Evolutionary conservation across 2,113 vertebrate species (phyloP), one percentile per base, ranked within the genome.

Genomic region (Clarias batrachus): DNA sequence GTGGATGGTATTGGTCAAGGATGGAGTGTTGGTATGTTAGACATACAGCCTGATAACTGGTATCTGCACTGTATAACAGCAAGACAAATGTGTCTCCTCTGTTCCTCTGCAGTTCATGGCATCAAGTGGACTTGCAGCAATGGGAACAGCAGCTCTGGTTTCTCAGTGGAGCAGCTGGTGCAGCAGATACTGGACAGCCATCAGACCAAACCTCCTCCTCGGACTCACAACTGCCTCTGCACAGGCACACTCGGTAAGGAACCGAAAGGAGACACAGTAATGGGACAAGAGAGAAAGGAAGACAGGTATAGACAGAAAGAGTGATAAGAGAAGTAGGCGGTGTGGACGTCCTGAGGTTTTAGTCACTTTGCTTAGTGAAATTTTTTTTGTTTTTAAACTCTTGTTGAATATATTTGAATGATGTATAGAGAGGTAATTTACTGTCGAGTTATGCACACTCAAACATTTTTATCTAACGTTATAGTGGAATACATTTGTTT

Each of bases 41-140:
- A 81, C 57, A 84, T 73, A 88, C 77, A 59, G 87, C 86, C 77
- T 80, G 87, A 81, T 63, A n/a, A 76, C 83, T 41, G 88, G 90
- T 82, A 88, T 78, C 92, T 93, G 92, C 92, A 91, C 92, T 86
- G 87, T 85, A 86, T 85, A 91, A 89, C 33, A 89, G 91, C 88
- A 95, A 48, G 94, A 95, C 94, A 86, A 94, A 92, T 94, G 91
- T 95, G 91, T 95, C 92, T 95, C 93, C 92, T 94, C 92, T 94
- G 92, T 96, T 92, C 95, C 78, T 82, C 93, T 87, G 68, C 95
- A 99, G 98, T 99, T 97, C 98, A 99, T 92, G 98, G 98, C 94
- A 99, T 99, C 96, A 99, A 99, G 95, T 99, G 98, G 98, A 99
- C 98, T 85, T 99, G 98, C 96, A 99, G 97, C 96, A 99, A 99